These are phyloP conservation scores for Melanotaenia duboulayi DNA, from an alignment of 2,113 vertebrate genomes.

Conservation along the genomic window DNA sequence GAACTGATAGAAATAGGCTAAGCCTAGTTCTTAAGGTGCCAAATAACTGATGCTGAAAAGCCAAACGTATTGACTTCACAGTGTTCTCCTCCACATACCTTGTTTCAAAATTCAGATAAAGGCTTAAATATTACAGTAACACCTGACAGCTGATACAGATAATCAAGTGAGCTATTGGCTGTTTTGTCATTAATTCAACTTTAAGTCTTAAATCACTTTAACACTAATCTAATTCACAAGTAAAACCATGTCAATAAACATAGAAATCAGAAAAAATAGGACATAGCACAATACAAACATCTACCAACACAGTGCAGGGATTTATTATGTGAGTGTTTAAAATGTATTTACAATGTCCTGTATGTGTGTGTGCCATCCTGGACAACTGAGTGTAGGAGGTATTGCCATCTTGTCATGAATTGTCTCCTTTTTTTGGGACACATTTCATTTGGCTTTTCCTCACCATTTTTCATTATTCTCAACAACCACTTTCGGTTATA, in stretches of 20 bases:
- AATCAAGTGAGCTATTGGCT: conserved; percentile 38
- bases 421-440: conserved; percentile 30
- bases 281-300: neutral
- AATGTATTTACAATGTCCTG: conserved; percentile 28
- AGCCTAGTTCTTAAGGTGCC: conserved; percentile 36
- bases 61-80: conserved; percentile 46
- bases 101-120: conserved; percentile 36
- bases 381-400: conserved; percentile 34
- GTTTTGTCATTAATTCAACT: conserved; percentile 41
- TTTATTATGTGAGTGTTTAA: conserved; percentile 11
- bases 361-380: conserved; percentile 28
- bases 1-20: conserved; percentile 47
- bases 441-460: neutral
- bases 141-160: conserved; percentile 44
- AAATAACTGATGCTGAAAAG: conserved; percentile 36
- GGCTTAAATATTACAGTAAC: conserved; percentile 30
- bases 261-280: conserved; percentile 14
- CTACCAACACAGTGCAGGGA: neutral
- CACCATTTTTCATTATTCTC: too few species aligned
- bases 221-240: conserved; percentile 31
- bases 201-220: conserved; percentile 20
- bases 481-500: too few species aligned
- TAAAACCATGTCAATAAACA: conserved; percentile 30
- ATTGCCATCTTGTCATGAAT: conserved; percentile 38
- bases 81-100: conserved; percentile 17